Evolutionary conservation across 2,797 vertebrate genomes (phyloP).

Genomic region (Melanotaenia nigrans): DNA sequence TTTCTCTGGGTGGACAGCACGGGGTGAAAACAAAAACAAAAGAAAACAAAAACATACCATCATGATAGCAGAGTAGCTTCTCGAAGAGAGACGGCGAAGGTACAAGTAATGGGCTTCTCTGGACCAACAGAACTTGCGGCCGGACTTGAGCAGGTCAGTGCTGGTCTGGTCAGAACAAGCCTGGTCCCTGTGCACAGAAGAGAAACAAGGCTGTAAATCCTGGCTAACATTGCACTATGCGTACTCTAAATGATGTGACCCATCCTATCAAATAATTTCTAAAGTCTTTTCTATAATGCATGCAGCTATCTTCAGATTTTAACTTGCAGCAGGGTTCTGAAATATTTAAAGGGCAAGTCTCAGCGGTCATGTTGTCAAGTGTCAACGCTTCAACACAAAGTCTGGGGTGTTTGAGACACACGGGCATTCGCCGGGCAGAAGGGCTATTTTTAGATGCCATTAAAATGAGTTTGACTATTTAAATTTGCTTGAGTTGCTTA

Average conservation of each 20-base stretch:
- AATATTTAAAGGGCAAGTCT: slow-evolving; percentile 27
- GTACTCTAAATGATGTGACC: too few species aligned
- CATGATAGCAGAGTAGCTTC: slow-evolving; percentile 75
- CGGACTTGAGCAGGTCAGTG: slow-evolving; percentile 74
- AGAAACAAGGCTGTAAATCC: neutral
- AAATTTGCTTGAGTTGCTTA: slow-evolving; percentile 9
- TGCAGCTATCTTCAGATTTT: slow-evolving; percentile 3
- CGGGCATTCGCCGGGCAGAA: neutral
- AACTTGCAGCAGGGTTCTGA: neutral
- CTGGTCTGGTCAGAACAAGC: slow-evolving; percentile 71
- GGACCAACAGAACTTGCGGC: slow-evolving; percentile 76
- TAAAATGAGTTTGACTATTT: slow-evolving; percentile 11
- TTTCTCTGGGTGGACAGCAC: neutral
- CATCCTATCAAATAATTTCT: too few species aligned
- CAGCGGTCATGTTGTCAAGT: slow-evolving; percentile 6
- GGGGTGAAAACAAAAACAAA: too few species aligned
- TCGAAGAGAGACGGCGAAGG: slow-evolving; percentile 76
- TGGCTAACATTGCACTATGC: too few species aligned
- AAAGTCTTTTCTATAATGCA: neutral
- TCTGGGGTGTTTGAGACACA: neutral
- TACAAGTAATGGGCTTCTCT: slow-evolving; percentile 80
- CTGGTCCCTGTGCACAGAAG: slow-evolving; percentile 68
- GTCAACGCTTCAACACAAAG: slow-evolving; percentile 6
- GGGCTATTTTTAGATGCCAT: slow-evolving; percentile 22
- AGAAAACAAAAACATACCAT: slow-evolving; percentile 66